Evolutionary conservation across 1,140 invertebrate species (phyloP).

Genomic region (Pectinophora gossypiella): DNA sequence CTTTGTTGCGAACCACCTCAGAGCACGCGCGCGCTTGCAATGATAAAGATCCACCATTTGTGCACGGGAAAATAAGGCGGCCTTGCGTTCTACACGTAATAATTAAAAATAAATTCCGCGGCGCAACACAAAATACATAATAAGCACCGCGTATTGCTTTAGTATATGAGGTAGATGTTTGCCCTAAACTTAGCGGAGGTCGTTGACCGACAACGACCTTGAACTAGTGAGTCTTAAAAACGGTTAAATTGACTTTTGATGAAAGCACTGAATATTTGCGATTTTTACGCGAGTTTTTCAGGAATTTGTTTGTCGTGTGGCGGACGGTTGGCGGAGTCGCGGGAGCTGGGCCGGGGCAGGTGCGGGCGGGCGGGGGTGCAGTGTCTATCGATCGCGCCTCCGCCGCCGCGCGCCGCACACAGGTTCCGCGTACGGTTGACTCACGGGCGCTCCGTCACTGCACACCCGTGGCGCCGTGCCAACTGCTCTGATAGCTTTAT

Average conservation of each 20-base stretch:
- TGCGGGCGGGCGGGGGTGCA: constrained; percentile 29
- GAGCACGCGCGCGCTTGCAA: constrained; percentile 46
- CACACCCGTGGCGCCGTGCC: constrained; percentile 47
- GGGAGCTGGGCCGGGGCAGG: constrained; percentile 30
- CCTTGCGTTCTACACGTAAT: constrained; percentile 58
- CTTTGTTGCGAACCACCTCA: constrained; percentile 45
- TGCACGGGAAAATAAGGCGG: constrained; percentile 35
- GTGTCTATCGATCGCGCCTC: constrained; percentile 61
- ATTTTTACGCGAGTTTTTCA: constrained; percentile 26
- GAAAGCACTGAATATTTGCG: constrained; percentile 27
- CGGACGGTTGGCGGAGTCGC: constrained; percentile 27
- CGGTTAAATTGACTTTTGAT: constrained; percentile 28
- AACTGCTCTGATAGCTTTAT: constrained; percentile 42
- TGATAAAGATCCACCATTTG: constrained; percentile 53
- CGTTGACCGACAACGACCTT: constrained; percentile 45
- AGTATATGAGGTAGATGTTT: constrained; percentile 41
- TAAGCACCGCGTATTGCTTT: constrained; percentile 33
- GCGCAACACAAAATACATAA: constrained; percentile 26
- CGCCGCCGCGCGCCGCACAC: constrained; percentile 45
- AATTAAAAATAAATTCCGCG: constrained; percentile 59
- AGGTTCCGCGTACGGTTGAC: constrained; percentile 51
- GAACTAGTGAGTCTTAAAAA: constrained; percentile 34
- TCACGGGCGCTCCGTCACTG: constrained; percentile 42
- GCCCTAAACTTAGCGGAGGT: constrained; percentile 23
- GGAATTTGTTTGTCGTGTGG: constrained; percentile 24